A percentile compares a stretch with the other conserved stretches of the same genome.
Evolutionary conservation across 2,888 invertebrate species (phyloP).

Genomic region (Drosophila mayaguana): DNA sequence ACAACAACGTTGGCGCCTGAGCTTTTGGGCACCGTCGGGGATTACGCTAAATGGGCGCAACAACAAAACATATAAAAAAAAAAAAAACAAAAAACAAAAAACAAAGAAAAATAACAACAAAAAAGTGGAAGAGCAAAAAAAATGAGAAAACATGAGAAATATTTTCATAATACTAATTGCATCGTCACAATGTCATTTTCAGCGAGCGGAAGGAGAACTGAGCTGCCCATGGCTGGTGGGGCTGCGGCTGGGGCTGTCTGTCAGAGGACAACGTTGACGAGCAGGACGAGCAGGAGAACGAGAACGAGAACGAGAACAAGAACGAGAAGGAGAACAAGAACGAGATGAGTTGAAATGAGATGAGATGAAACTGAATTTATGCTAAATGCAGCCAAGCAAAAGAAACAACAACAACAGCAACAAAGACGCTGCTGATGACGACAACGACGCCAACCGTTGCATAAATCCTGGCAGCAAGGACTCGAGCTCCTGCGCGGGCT

Average conservation of each 20-base stretch:
- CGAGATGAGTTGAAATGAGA: slow-evolving; percentile 51
- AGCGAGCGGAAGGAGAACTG: slow-evolving; percentile 7
- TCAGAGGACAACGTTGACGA: slow-evolving; percentile 44
- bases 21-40: slow-evolving; percentile 43
- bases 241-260: slow-evolving; percentile 10
- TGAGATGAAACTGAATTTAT: slow-evolving; percentile 82
- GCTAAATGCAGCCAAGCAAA: slow-evolving; percentile 79
- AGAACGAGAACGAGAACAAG: slow-evolving; percentile 22
- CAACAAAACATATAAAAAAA: slow-evolving; percentile 29
- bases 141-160: slow-evolving; percentile 74
- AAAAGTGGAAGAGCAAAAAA: slow-evolving; percentile 13
- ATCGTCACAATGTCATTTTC: slow-evolving; percentile 85
- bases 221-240: neutral
- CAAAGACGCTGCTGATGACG: slow-evolving; percentile 30
- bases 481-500: slow-evolving; percentile 32
- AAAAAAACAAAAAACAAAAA: neutral
- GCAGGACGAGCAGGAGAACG: slow-evolving; percentile 28
- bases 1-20: slow-evolving; percentile 56
- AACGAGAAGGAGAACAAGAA: slow-evolving; percentile 36
- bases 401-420: slow-evolving; percentile 44
- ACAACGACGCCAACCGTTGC: slow-evolving; percentile 48
- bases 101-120: slow-evolving; percentile 17
- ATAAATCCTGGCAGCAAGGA: slow-evolving; percentile 65
- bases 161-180: slow-evolving; percentile 85
- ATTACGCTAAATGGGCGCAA: slow-evolving; percentile 45